Conservation (phyloP, 1,140 invertebrate species). For the Periplaneta americana region DNA sequence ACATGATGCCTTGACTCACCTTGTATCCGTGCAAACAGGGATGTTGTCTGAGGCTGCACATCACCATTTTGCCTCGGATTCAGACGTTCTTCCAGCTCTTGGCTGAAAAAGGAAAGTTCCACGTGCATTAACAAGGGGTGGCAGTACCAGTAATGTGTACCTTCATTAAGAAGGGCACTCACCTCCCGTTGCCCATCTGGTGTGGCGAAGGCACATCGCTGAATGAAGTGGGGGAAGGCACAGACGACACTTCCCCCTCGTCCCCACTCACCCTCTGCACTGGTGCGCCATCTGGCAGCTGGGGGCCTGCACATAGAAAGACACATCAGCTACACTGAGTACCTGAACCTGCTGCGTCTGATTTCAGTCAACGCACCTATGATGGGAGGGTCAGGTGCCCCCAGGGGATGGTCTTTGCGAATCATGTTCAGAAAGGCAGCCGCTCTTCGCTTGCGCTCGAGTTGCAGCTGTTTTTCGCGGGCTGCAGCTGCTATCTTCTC, state of each 20-base stretch:
- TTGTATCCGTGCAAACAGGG: background rate
- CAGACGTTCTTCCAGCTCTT: constrained; percentile 1
- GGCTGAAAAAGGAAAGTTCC: background rate
- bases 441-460: constrained; percentile 62
- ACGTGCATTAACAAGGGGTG: background rate
- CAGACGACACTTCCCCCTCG: background rate
- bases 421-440: constrained; percentile 47
- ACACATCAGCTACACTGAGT: no score
- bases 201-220: background rate
- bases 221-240: background rate
- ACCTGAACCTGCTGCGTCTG: no score
- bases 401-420: constrained; percentile 3
- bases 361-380: background rate
- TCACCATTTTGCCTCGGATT: constrained; percentile 1
- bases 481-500: constrained; percentile 51
- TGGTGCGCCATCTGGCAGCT: constrained; percentile 1
- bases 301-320: background rate
- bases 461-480: constrained; percentile 60
- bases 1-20: no score
- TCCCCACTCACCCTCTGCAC: background rate
- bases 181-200: background rate
- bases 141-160: background rate
- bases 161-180: background rate
- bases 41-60: background rate
- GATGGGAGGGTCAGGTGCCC: background rate